These are phyloP conservation scores for Brachyhypopomus occidentalis DNA, from an alignment of 2,113 vertebrate species.

Conservation along the genomic window DNA sequence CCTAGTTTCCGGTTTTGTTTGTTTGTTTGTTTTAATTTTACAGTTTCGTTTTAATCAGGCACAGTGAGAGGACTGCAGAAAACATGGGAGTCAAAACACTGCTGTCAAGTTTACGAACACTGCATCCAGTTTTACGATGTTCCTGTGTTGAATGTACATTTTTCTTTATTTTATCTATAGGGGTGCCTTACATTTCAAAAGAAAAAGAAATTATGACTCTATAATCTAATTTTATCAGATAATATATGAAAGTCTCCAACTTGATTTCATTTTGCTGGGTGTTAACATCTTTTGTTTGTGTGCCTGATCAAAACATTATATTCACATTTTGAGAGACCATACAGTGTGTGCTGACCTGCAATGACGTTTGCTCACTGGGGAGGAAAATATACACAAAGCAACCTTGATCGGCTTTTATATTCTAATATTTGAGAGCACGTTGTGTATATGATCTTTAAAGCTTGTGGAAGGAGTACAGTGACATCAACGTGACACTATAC, in stretches of 20 bases:
- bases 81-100: constrained; percentile 44
- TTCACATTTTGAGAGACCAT: background rate
- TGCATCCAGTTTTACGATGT: constrained; percentile 58
- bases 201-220: background rate
- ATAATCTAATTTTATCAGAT: constrained; percentile 24
- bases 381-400: background rate
- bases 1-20: constrained; percentile 19
- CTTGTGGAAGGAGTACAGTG: constrained; percentile 26
- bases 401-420: constrained; percentile 2
- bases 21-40: constrained; percentile 4
- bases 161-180: constrained; percentile 60
- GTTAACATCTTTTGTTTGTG: constrained; percentile 7
- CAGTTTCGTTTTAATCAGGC: constrained; percentile 29
- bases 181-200: constrained; percentile 79
- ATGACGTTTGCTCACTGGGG: background rate
- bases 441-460: constrained; percentile 27
- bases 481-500: constrained; percentile 31
- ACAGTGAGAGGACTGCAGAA: constrained; percentile 55
- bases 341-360: background rate
- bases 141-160: constrained; percentile 72
- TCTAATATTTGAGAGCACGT: constrained; percentile 14
- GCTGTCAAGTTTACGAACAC: constrained; percentile 76
- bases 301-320: background rate
- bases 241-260: constrained; percentile 3
- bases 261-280: constrained; percentile 1